A percentile compares a stretch with the other conserved stretches of the same genome.
Conservation (phyloP, 1,140 invertebrate species). For the Dendrolimus punctatus region DNA sequence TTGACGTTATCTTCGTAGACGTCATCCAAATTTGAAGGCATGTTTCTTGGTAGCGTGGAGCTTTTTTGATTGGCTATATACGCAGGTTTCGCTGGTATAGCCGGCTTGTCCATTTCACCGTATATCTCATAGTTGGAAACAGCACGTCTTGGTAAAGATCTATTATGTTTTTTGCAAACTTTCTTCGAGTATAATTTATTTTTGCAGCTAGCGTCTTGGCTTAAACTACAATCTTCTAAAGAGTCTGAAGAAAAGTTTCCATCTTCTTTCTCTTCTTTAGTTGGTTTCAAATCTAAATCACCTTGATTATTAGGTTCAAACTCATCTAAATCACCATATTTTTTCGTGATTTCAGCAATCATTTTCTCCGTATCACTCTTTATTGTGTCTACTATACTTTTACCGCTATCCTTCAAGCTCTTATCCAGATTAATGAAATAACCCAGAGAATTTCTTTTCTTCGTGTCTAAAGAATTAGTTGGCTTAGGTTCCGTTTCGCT, state of each 20-base stretch:
- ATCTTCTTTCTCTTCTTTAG: conserved; percentile 71
- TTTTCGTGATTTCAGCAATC: conserved; percentile 75
- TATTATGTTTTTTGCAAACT: conserved; percentile 71
- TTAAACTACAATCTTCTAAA: conserved; percentile 78
- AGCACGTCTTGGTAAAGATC: conserved; percentile 73
- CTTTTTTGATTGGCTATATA: conserved; percentile 55
- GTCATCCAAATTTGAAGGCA: conserved; percentile 66
- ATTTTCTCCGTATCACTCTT: conserved; percentile 76
- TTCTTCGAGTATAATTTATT: conserved; percentile 69
- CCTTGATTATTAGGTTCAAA: conserved; percentile 48
- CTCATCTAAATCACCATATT: conserved; percentile 75
- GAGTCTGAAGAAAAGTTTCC: conserved; percentile 85
- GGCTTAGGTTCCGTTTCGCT: conserved; percentile 17
- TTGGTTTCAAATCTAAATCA: conserved; percentile 60
- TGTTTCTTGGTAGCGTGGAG: conserved; percentile 66
- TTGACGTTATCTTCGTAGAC: conserved; percentile 48
- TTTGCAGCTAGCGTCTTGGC: conserved; percentile 70
- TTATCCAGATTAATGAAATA: conserved; percentile 73
- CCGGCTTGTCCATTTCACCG: conserved; percentile 55
- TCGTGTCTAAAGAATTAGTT: conserved; percentile 35
- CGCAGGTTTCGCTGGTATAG: conserved; percentile 42
- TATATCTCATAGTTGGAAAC: conserved; percentile 86
- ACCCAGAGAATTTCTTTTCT: conserved; percentile 71
- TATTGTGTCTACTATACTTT: conserved; percentile 74
- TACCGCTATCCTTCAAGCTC: conserved; percentile 72